Evolutionary conservation across 2,797 vertebrate species (phyloP).

Genomic region (Crax fasciolata): DNA sequence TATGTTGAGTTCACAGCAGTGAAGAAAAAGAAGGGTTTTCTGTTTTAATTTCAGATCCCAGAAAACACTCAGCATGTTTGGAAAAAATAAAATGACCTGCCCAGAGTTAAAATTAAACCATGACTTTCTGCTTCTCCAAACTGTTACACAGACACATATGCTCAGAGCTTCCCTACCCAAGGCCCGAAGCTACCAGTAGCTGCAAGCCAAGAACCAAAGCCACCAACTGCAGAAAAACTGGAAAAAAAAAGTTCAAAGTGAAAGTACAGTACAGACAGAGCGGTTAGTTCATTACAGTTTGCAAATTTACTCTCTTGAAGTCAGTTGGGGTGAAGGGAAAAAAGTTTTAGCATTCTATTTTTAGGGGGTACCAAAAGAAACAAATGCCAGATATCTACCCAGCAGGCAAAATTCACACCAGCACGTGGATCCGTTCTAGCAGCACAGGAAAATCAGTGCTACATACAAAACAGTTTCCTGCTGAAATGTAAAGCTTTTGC

Average conservation of each 20-base stretch:
- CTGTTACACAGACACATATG: background rate
- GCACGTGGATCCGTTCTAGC: background rate
- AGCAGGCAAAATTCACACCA: slow-evolving; percentile 37
- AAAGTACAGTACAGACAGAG: background rate
- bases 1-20: background rate
- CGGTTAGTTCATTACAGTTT: background rate
- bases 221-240: background rate
- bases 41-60: background rate
- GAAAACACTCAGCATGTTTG: background rate
- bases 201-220: background rate
- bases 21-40: background rate
- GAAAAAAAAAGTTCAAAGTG: background rate
- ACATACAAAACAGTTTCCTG: background rate
- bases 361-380: background rate
- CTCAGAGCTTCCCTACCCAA: background rate
- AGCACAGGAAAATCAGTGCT: background rate
- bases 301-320: background rate
- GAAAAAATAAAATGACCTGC: slow-evolving; percentile 2
- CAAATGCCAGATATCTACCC: slow-evolving; percentile 1
- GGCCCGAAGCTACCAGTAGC: background rate
- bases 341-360: slow-evolving; percentile 8
- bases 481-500: slow-evolving; percentile 16
- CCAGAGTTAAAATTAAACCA: slow-evolving; percentile 38
- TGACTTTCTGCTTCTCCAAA: background rate
- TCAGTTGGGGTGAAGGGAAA: background rate